Percentiles rank a stretch among this genome's conserved stretches.
Evolutionary conservation across 2,888 invertebrate genomes (phyloP).

Genomic region (Drosophila quinaria): DNA sequence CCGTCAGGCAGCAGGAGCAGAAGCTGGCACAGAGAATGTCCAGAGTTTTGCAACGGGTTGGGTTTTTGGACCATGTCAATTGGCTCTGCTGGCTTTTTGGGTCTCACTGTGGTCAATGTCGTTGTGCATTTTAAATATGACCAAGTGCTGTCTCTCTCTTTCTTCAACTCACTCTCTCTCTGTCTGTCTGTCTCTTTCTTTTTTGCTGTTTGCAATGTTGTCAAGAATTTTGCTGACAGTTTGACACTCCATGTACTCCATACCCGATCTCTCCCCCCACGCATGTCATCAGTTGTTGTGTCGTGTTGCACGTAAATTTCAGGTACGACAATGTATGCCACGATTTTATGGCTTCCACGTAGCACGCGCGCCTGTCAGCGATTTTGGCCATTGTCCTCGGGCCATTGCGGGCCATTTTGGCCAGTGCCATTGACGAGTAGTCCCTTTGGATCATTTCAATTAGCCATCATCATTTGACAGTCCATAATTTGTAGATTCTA

Average conservation of each 20-base stretch:
- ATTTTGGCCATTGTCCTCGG: slow-evolving; percentile 48
- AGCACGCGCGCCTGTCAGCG: slow-evolving; percentile 69
- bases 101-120: slow-evolving; percentile 56
- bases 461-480: slow-evolving; percentile 8
- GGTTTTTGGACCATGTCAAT: slow-evolving; percentile 28
- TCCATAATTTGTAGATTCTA: background rate
- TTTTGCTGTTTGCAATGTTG: slow-evolving; percentile 62
- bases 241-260: slow-evolving; percentile 61
- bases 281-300: slow-evolving; percentile 61
- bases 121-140: slow-evolving; percentile 79
- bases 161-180: background rate
- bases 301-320: slow-evolving; percentile 82
- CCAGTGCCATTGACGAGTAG: background rate
- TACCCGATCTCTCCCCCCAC: slow-evolving; percentile 3
- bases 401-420: background rate
- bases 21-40: slow-evolving; percentile 17
- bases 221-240: slow-evolving; percentile 69
- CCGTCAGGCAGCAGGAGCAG: slow-evolving; percentile 4
- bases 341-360: slow-evolving; percentile 75
- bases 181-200: background rate
- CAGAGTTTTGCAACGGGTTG: slow-evolving; percentile 20
- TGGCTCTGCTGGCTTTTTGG: slow-evolving; percentile 10
- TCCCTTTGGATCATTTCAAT: slow-evolving; percentile 38
- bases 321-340: slow-evolving; percentile 72
- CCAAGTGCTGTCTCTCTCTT: slow-evolving; percentile 35